Conservation (phyloP, 2,113 vertebrate genomes). For the Hyperopisus bebe region DNA sequence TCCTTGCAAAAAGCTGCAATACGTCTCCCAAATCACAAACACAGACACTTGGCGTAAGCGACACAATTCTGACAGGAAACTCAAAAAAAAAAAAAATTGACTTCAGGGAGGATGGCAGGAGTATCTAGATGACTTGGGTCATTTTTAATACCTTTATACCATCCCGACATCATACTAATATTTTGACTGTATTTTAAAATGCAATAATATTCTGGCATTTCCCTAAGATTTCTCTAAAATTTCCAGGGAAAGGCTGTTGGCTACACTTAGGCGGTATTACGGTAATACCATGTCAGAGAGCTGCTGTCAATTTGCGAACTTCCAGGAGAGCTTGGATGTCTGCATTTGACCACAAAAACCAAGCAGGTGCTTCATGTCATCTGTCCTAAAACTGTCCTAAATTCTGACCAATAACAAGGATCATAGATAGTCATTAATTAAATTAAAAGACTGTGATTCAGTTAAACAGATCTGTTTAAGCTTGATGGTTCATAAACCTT, state of each 20-base stretch:
- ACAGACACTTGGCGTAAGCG: neutral
- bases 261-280: neutral
- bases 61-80: neutral
- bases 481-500: neutral
- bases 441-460: neutral
- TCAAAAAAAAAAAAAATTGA: neutral
- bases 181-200: neutral
- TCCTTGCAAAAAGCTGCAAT: neutral
- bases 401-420: neutral
- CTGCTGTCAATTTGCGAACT: neutral
- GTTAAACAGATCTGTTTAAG: neutral
- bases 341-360: neutral
- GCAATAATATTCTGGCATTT: neutral
- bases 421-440: neutral
- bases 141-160: neutral
- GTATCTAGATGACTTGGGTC: neutral
- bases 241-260: neutral
- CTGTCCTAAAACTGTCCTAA: neutral
- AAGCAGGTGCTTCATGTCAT: neutral
- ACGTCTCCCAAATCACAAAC: neutral
- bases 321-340: neutral
- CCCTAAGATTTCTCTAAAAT: no score
- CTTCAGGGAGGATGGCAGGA: neutral
- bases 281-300: neutral
- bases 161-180: neutral